Base-by-base conservation (phyloP, 64 coral and sea anemone species). In the Exaiptasia diaphana region DNA sequence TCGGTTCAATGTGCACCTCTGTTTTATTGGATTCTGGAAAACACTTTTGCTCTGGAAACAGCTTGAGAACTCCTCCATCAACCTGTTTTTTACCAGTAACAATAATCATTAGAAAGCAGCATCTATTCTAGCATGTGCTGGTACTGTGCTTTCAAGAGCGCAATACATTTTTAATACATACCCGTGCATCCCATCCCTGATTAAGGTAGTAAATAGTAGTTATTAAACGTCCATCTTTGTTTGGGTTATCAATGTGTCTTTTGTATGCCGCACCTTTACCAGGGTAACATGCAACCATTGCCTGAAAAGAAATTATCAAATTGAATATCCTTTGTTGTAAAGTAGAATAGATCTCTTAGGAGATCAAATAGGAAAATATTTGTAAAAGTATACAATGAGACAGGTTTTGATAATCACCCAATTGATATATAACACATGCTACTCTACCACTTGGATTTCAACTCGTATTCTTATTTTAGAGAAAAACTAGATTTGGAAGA, bases 231-330 rank as follows among this genome's bases (percentile, higher is more conserved):
- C 84, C 84, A 78, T 87, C 84, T 53, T 87, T 44, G 28, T 65
- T 87, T 0, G 84, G 84, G 58, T 87, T 87, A 50, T 87, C 84
- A 52, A 87, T 50, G 36, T 87, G 84, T 55, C 73, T 35, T 40
- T 87, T 87, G 22, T 87, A 87, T 18, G 73, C 73, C 21, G 73
- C 78, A 11, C 84, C 84, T 68, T 69, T 68, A 5, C 83, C 83
- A 52, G 84, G 84, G 20, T 87, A 87, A 26, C 84, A 87, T 39
- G 84, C 84, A 26, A 87, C 58, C 84, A 87, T 87, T 2, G 84
- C 84, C 84, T 86, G 38, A 1, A 71, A 71, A 71, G 8, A n/a
- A 45, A 73, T 30, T 31, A 45, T 52, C n/a, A n/a, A n/a, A n/a
- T n/a, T n/a, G n/a, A n/a, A n/a, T n/a, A n/a, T n/a, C n/a, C n/a